Conservation (phyloP, 2,797 vertebrate species). For the Micrastur ruficollis region DNA sequence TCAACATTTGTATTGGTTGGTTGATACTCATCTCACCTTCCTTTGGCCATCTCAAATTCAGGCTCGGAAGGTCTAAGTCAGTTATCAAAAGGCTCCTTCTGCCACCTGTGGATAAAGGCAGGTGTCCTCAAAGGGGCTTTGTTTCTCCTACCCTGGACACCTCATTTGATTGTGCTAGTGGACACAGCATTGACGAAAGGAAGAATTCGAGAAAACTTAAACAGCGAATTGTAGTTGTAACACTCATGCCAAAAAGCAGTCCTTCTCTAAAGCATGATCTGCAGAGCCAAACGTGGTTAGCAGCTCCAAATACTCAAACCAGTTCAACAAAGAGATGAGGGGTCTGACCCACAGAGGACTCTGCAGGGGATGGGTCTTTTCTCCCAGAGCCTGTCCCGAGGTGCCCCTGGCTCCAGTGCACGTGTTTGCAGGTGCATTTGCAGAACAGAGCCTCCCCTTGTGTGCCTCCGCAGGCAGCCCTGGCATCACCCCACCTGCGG, state of each 20-base stretch:
- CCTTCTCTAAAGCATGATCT: background rate
- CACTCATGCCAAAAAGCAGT: background rate
- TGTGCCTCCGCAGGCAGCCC: rapidly evolving
- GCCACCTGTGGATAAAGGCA: background rate
- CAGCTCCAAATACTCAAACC: background rate
- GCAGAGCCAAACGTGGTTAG: background rate
- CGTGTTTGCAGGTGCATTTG: background rate
- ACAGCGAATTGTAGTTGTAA: background rate
- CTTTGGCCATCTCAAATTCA: background rate
- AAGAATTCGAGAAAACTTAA: background rate
- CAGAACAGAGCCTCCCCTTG: background rate
- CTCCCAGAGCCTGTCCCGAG: background rate
- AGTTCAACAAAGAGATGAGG: background rate
- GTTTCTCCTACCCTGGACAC: background rate
- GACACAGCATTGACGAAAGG: background rate
- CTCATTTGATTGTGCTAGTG: background rate
- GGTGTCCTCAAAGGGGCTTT: background rate
- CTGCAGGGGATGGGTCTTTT: background rate
- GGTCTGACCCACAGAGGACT: background rate
- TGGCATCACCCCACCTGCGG: background rate
- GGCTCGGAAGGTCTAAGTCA: background rate
- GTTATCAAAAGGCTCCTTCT: background rate
- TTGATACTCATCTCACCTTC: background rate
- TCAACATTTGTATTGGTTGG: background rate
- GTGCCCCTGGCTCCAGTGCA: background rate